phyloP scores from a whole-genome alignment of 2,113 vertebrate species.

The Marmota flaviventris region DNA sequence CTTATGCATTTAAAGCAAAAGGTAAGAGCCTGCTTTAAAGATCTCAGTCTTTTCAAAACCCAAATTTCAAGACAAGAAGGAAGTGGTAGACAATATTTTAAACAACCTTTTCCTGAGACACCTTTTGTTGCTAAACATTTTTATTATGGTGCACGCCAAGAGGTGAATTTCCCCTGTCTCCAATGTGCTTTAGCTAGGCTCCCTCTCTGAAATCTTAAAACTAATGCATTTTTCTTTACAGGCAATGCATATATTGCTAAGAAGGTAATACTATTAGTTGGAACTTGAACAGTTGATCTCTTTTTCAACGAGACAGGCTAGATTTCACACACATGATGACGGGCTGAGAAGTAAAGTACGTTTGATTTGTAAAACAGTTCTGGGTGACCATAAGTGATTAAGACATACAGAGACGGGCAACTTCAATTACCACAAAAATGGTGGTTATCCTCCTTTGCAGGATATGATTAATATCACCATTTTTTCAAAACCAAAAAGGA shows the following conservation, averaged over 20 bases:
- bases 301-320: background rate
- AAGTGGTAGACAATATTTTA: background rate
- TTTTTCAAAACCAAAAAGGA: background rate
- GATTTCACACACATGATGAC: background rate
- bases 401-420: background rate
- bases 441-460: too few species aligned
- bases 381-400: background rate
- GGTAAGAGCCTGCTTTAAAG: background rate
- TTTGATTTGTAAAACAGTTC: background rate
- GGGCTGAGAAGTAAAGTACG: background rate
- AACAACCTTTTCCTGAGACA: background rate
- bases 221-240: background rate
- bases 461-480: background rate
- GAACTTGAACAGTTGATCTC: background rate
- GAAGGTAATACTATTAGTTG: background rate
- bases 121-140: constrained; percentile 10
- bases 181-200: background rate
- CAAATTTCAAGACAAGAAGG: background rate
- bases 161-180: background rate
- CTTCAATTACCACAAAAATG: background rate
- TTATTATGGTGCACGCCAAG: background rate
- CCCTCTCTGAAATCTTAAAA: background rate
- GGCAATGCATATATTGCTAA: background rate
- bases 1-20: background rate
- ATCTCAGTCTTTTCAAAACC: constrained; percentile 31